phyloP scores from a whole-genome alignment of 2,113 vertebrate species.

The Lepus americanus region DNA sequence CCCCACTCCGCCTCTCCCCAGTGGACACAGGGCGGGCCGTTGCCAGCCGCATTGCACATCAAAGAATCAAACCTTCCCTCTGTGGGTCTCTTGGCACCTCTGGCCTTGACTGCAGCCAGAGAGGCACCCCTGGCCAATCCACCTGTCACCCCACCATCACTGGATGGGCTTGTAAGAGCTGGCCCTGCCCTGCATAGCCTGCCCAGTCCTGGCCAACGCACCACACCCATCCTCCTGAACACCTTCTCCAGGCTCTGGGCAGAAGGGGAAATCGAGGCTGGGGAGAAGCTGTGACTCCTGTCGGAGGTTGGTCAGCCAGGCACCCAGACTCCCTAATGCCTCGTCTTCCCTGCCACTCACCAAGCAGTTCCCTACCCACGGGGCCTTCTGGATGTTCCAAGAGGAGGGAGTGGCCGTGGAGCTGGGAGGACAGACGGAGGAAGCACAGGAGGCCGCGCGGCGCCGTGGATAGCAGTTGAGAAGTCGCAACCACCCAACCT shows the following conservation, averaged over 20 bases:
- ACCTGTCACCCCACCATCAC: background rate
- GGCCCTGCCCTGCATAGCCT: too few species aligned
- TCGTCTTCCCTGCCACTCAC: background rate
- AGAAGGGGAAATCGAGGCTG: conserved; percentile 13
- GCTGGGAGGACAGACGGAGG: background rate
- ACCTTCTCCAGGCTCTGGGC: background rate
- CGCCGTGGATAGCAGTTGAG: background rate
- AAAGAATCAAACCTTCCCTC: background rate
- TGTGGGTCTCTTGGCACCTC: background rate
- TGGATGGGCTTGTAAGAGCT: background rate
- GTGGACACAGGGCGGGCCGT: background rate
- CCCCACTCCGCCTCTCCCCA: background rate
- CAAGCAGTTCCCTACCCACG: too few species aligned
- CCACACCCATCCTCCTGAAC: too few species aligned
- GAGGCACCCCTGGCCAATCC: background rate
- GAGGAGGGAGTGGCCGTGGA: too few species aligned
- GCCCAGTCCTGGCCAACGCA: rapidly evolving
- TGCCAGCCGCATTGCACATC: background rate
- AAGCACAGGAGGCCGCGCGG: background rate
- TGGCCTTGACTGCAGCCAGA: background rate
- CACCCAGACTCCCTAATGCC: too few species aligned
- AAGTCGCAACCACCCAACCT: conserved; percentile 32
- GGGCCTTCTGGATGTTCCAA: background rate
- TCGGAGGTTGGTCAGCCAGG: background rate
- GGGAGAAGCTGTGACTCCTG: background rate